Base-by-base conservation (phyloP, 1,140 invertebrate genomes). In the Phenacoccus solenopsis region DNA sequence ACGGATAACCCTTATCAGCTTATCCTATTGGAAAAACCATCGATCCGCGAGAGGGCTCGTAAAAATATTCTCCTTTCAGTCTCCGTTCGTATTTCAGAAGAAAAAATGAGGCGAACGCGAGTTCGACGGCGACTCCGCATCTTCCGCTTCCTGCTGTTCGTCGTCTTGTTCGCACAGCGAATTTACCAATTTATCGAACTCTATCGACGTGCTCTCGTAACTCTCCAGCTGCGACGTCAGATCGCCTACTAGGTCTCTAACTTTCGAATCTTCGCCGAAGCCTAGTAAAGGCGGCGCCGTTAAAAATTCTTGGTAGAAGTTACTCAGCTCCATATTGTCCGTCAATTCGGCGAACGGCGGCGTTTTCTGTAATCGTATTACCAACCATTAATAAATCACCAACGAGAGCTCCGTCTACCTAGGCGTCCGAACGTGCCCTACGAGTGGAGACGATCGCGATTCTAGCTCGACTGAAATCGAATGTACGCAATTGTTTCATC, bases 291-390 rank as follows among this genome's bases (percentile, higher is more conserved):
- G 84, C 0, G 89, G 89, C 5, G 90, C 89, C 75, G 83, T 84
- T 78, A 90, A 88, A 78, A 89, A 91, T 74, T 91, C 88, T 4
- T 86, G 80, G 78, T 89, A 91, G 79, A 92, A 91, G 69, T 84
- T 82, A 35, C 87, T 87, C 69, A 93, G 80, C 77, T 91, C 90
- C 56, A 78, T 78, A 57, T 81, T 83, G n/a, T 81, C 80, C 72
- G 81, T 84, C 21, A 79, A 80, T 25, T 78, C 80, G 27, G 84
- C 84, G 72, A 85, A 86, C 9, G 84, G 84, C 49, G 83, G 82
- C n/a, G n/a, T n/a, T 81, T 83, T 84, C 83, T 85, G 76, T n/a
- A 80, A 81, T 49, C 4, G 38, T n/a, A 49, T 9, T 49, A n/a
- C 5, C 3, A 49, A 9, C 2, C 16, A n/a, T n/a, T n/a, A 49